Base-by-base conservation (phyloP, 1,140 invertebrate genomes). In the Camponotus floridanus region DNA sequence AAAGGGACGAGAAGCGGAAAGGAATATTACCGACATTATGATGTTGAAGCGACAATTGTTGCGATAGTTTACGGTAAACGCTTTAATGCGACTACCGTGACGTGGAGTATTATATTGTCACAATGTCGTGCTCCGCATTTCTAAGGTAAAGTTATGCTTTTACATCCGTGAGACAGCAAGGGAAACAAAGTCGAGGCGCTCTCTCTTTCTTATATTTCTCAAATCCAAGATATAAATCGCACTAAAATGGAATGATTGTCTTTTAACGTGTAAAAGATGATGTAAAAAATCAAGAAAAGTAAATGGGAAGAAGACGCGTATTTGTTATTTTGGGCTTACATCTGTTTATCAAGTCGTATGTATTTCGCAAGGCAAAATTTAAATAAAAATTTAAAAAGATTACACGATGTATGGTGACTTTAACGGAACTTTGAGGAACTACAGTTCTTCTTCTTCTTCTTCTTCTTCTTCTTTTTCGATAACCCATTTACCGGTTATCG, bases 11-110 rank as follows among this genome's bases (percentile, higher is more conserved):
- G 31, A 76, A 42, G 15, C 15, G 31, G 71, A 84, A 84, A 71
- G 57, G 21, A 51, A 85, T 64, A 65, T 62, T 67, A 68, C 42
- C 42, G n/a, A 71, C 39, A 87, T 86, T 81, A 67, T 36, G 33
- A 51, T 81, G 62, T 88, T 86, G 68, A 81, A 33, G n/a, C 36
- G n/a, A 48, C 42, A 59, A 88, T 73, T 88, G 65, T 84, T 65
- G 36, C 48, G 68, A 68, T 85, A 78, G 81, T 87, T 85, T 51
- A 85, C 57, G 39, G 39, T 67, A 55, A 67, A 83, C 64, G 57
- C 78, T 87, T 87, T 76, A 88, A 84, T 67, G 36, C n/a, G 48
- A 84, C 64, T 84, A 55, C 39, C 65, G 86, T 85, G 79, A 88
- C 85, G 70, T 42, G 42, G 59, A 18, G 57, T 88, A 85, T 88